Conservation (phyloP, 2,797 vertebrate genomes). For the Alectoris magna region DNA sequence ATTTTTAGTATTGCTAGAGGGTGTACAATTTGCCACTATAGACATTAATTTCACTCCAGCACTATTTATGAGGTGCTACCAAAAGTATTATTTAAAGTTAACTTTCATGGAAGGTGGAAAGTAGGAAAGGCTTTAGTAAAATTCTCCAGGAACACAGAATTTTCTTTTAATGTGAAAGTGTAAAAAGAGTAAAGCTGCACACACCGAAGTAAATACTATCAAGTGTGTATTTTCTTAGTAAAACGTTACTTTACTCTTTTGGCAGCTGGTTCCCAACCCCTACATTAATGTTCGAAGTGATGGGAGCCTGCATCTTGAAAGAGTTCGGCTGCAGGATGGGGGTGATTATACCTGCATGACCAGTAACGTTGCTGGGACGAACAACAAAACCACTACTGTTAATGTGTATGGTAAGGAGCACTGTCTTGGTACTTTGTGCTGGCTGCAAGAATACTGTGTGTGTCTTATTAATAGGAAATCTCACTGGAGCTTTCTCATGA, state of each 20-base stretch:
- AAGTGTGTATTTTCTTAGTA: background rate
- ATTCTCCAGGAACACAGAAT: background rate
- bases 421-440: background rate
- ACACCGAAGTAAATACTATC: fast-evolving
- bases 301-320: constrained; percentile 94
- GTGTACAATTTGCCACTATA: background rate
- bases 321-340: constrained; percentile 86
- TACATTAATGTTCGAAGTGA: constrained; percentile 89
- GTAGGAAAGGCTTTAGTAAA: background rate
- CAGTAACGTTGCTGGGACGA: constrained; percentile 88
- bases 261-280: constrained; percentile 88
- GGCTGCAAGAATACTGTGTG: background rate
- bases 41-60: background rate
- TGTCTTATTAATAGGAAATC: background rate
- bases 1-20: background rate
- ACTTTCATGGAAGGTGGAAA: background rate
- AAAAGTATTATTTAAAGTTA: background rate
- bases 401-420: constrained; percentile 87
- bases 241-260: background rate
- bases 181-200: fast-evolving
- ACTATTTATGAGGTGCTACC: background rate
- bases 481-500: background rate
- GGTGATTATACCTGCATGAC: constrained; percentile 94
- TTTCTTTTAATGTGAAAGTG: background rate
- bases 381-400: constrained; percentile 88